Evolutionary conservation across 2,888 invertebrate genomes (phyloP).

Genomic region (Caenorhabditis uteleia): DNA sequence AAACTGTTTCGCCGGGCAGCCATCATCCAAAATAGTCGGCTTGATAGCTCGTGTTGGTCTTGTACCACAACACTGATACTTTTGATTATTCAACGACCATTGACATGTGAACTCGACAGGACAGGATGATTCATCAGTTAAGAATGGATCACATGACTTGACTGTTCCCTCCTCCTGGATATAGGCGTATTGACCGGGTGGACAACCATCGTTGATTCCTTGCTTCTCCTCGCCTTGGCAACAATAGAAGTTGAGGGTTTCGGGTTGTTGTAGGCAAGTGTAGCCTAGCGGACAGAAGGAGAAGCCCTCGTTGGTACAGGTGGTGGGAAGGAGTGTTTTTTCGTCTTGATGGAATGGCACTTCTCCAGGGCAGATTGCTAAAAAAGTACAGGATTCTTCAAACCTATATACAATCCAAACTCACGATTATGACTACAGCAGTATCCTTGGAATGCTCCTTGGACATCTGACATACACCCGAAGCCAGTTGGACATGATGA

Average conservation of each 20-base stretch:
- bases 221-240: constrained; percentile 45
- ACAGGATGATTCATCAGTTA: constrained; percentile 25
- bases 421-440: constrained; percentile 54
- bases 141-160: constrained; percentile 49
- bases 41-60: constrained; percentile 38
- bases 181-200: constrained; percentile 51
- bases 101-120: constrained; percentile 50
- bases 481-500: constrained; percentile 46
- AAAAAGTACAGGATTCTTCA: constrained; percentile 9
- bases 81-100: constrained; percentile 49
- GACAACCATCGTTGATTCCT: constrained; percentile 53
- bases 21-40: constrained; percentile 41
- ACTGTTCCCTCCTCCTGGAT: constrained; percentile 41
- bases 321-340: constrained; percentile 48
- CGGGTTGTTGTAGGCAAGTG: constrained; percentile 53
- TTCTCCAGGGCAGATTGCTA: constrained; percentile 55
- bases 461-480: constrained; percentile 49
- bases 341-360: constrained; percentile 50
- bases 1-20: constrained; percentile 49
- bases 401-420: constrained; percentile 3
- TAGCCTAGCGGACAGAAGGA: constrained; percentile 53
- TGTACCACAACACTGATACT: constrained; percentile 54
- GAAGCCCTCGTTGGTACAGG: constrained; percentile 52
- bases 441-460: constrained; percentile 51
- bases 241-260: constrained; percentile 42